These are phyloP conservation scores for Piaya cayana DNA, from an alignment of 2,113 vertebrate species.

Conservation along the genomic window DNA sequence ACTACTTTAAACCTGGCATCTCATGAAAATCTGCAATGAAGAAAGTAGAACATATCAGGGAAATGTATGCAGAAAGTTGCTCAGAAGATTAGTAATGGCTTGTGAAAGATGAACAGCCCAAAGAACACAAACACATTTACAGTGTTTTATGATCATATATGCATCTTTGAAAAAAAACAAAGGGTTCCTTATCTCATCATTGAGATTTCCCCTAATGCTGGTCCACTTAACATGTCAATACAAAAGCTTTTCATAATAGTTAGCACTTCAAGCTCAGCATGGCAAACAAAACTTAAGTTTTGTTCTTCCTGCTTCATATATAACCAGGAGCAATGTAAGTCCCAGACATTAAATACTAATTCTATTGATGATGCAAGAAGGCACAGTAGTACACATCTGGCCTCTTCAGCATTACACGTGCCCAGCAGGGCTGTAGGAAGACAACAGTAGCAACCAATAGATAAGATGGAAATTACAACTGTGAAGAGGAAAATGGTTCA, in stretches of 20 bases:
- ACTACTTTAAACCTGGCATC: not conserved
- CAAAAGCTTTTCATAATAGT: not conserved
- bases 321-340: not conserved
- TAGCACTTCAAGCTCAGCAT: not conserved
- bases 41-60: not conserved
- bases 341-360: not conserved
- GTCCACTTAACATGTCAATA: not conserved
- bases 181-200: not conserved
- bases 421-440: not conserved
- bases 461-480: not conserved
- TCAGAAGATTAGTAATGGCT: not conserved
- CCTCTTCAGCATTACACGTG: not conserved
- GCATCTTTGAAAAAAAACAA: not conserved
- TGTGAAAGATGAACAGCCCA: not conserved
- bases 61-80: not conserved
- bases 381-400: not conserved
- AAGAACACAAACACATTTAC: not conserved
- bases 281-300: not conserved
- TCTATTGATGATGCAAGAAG: not conserved
- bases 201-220: not conserved
- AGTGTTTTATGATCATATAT: not conserved
- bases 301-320: not conserved
- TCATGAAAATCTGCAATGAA: not conserved
- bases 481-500: not conserved
- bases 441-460: not conserved